Conservation (phyloP, 2,888 invertebrate species). For the Zygothrica quintamaculata region DNA sequence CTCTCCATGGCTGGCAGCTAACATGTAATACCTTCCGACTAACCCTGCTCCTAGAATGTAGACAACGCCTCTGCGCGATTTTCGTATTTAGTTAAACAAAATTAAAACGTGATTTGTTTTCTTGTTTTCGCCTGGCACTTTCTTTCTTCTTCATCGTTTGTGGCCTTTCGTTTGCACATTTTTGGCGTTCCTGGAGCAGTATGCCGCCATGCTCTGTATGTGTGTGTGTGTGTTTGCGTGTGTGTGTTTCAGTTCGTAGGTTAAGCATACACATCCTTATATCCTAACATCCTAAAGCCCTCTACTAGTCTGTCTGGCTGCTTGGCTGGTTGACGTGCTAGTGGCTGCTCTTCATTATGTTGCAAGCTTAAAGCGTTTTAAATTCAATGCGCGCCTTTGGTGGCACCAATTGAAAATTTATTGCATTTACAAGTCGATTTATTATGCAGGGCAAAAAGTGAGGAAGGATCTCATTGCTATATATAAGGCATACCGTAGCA, state of each 20-base stretch:
- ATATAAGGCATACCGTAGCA: neutral
- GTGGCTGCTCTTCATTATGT: conserved; percentile 66
- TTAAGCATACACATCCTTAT: neutral
- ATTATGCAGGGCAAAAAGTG: conserved; percentile 66
- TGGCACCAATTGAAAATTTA: conserved; percentile 73
- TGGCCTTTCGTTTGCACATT: conserved; percentile 57
- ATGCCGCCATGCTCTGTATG: no score
- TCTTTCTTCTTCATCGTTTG: conserved; percentile 44
- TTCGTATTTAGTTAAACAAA: conserved; percentile 83
- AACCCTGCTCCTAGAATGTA: neutral
- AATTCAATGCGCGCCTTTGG: conserved; percentile 65
- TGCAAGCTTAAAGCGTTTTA: conserved; percentile 66
- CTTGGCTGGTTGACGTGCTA: conserved; percentile 24
- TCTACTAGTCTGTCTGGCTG: conserved; percentile 30
- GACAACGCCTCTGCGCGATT: conserved; percentile 64
- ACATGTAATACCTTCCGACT: neutral
- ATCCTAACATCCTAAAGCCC: conserved; percentile 14
- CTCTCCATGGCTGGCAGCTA: neutral
- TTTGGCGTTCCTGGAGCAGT: conserved; percentile 57
- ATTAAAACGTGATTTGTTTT: conserved; percentile 83
- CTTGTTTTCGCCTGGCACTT: conserved; percentile 77
- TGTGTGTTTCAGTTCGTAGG: neutral
- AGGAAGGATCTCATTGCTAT: neutral
- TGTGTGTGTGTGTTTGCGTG: no score
- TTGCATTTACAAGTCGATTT: conserved; percentile 79